Evolutionary conservation across 2,797 vertebrate genomes (phyloP).

Genomic region (Ciconia nigra): DNA sequence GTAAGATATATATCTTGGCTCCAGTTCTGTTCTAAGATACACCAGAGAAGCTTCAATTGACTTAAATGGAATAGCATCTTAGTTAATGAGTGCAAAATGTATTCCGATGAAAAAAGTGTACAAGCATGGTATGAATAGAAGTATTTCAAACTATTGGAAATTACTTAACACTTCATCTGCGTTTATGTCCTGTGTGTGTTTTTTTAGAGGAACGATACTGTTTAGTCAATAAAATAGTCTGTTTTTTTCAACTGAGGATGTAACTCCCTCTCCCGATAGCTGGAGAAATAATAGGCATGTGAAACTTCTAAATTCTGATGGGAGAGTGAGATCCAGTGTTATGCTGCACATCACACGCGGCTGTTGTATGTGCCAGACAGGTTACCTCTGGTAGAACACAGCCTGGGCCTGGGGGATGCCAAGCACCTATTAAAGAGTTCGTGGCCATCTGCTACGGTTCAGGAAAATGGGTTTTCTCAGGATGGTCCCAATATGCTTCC

Average conservation of each 20-base stretch:
- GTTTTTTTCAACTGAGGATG: conserved; percentile 11
- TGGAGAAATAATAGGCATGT: neutral
- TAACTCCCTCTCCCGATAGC: neutral
- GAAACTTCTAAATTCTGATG: neutral
- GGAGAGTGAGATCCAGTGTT: neutral
- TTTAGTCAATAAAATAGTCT: conserved; percentile 27
- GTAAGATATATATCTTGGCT: conserved; percentile 59
- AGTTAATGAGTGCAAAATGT: conserved; percentile 20
- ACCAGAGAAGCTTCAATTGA: conserved; percentile 41
- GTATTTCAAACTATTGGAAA: conserved; percentile 5
- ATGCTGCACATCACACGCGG: neutral
- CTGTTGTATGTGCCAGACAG: neutral
- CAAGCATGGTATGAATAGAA: neutral
- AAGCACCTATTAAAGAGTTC: neutral
- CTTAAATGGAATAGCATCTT: conserved; percentile 47
- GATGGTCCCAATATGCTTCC: neutral
- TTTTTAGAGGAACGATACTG: conserved; percentile 27
- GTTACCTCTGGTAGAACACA: neutral
- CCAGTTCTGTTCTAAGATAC: conserved; percentile 12
- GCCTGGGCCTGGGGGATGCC: neutral
- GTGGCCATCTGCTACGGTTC: neutral
- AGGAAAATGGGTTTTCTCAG: neutral
- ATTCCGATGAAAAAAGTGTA: neutral
- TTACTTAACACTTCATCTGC: conserved; percentile 24
- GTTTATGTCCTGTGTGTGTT: neutral